Evolutionary conservation across 2,797 vertebrate species (phyloP).

Genomic region (Acanthurus lineatus): DNA sequence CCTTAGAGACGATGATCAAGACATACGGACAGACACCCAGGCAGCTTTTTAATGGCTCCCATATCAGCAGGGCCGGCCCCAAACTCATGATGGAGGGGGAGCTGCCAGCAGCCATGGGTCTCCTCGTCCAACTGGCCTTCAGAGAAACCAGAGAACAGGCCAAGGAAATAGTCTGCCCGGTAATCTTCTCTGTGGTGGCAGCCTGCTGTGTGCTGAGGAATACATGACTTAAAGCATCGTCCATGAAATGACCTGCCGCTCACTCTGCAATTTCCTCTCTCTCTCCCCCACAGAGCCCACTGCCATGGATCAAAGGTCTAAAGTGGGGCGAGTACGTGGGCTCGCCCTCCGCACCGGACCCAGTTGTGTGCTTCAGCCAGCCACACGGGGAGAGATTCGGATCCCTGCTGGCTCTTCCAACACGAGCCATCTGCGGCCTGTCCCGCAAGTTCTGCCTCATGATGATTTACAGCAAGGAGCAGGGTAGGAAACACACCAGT

Average conservation of each 20-base stretch:
- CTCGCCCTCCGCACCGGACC: conserved; percentile 94
- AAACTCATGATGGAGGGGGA: conserved; percentile 94
- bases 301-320: conserved; percentile 97
- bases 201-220: conserved; percentile 20
- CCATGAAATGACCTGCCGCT: conserved; percentile 46
- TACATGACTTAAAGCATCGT: conserved; percentile 8
- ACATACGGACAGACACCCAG: conserved; percentile 98
- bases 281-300: conserved; percentile 88
- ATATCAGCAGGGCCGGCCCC: conserved; percentile 89
- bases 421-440: conserved; percentile 95
- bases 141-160: conserved; percentile 92
- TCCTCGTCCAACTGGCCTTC: conserved; percentile 97
- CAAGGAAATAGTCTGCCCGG: conserved; percentile 92
- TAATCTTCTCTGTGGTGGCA: conserved; percentile 70
- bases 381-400: conserved; percentile 96
- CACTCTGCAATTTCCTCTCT: conserved; percentile 36
- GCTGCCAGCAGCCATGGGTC: conserved; percentile 96
- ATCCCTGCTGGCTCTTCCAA: conserved; percentile 94
- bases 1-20: conserved; percentile 99
- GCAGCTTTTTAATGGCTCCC: conserved; percentile 93
- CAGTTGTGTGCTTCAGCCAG: conserved; percentile 98
- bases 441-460: conserved; percentile 97
- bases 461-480: conserved; percentile 99
- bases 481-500: conserved; percentile 85
- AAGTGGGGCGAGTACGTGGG: conserved; percentile 99